Evolutionary conservation across 2,888 invertebrate genomes (phyloP).

Genomic region (Helobdella robusta): DNA sequence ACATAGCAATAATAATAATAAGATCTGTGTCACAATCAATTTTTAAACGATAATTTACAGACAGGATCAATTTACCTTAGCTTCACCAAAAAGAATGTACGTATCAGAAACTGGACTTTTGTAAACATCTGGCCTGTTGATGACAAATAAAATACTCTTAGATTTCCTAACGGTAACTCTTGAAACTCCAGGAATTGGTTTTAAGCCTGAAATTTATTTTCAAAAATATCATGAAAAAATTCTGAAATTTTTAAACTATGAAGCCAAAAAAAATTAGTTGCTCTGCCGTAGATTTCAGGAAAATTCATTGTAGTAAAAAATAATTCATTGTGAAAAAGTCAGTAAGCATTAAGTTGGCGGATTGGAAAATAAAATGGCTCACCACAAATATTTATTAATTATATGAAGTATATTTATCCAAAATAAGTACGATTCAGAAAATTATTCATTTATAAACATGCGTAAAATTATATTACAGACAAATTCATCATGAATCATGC

Average conservation of each 20-base stretch:
- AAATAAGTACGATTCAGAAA: too few species aligned
- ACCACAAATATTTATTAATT: too few species aligned
- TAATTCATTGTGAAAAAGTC: too few species aligned
- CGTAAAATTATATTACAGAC: too few species aligned
- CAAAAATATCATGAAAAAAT: not conserved
- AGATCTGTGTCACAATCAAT: not conserved
- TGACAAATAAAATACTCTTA: constrained; percentile 96
- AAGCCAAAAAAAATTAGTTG: not conserved
- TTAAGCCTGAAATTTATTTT: constrained; percentile 39
- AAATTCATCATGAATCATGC: too few species aligned
- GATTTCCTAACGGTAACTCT: constrained; percentile 96
- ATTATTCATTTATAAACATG: too few species aligned
- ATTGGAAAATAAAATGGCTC: too few species aligned
- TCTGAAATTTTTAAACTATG: not conserved
- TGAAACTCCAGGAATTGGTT: constrained; percentile 78
- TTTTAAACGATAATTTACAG: not conserved
- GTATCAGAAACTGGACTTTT: constrained; percentile 85
- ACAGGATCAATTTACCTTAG: constrained; percentile 62
- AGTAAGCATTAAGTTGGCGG: too few species aligned
- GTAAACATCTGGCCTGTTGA: constrained; percentile 85
- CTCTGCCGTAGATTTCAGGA: too few species aligned
- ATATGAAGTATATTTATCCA: too few species aligned
- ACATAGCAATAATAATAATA: constrained; percentile 3
- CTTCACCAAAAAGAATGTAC: constrained; percentile 98
- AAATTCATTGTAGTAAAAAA: too few species aligned